Evolutionary conservation across 2,888 invertebrate species (phyloP), one percentile per base, ranked within the genome.

Genomic region (Epinotia bilunana): DNA sequence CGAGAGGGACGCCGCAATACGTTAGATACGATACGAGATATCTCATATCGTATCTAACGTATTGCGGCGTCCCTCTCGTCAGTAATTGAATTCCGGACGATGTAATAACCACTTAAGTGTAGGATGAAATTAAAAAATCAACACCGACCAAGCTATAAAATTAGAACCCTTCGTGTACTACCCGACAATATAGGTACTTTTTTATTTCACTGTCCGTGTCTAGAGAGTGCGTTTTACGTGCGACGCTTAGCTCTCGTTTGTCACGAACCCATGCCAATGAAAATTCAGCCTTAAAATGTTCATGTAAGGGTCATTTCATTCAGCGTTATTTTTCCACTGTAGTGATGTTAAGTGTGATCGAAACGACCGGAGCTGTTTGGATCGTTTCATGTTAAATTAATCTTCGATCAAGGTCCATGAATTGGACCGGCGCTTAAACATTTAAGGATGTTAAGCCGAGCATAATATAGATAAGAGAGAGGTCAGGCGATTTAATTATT

Each of bases 331-430:
- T 60, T 9, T 2, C 33, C 16, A 39, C 0, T 11, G 20, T 7
- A 60, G 43, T 6, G 33, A 61, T n/a, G 43, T 58, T 58, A 57
- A 58, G 69, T 58, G 58, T 58, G 43, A 23, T 43, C 16, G 39
- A n/a, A 18, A 39, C 11, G 39, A n/a, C 11, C n/a, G 11, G 57
- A 43, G 53, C 43, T 23, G 60, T 69, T 69, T 69, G 58, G 58
- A 60, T 46, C 69, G 46, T 64, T 72, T 46, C 57, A 64, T 23
- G 28, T 64, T 58, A 68, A 64, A 55, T 55, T 72, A 65, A 73
- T 65, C 49, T 65, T 57, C 49, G 65, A 73, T 60, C 72, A 73
- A 73, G 72, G 72, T 73, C 60, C 60, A 65, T 18, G n/a, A 43
- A 43, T 72, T 49, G 33, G 58, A 39, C 33, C 39, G 16, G 13